Evolutionary conservation across 2,888 invertebrate species (phyloP), one percentile per base, ranked within the genome.

Genomic region (Microchrysa polita): DNA sequence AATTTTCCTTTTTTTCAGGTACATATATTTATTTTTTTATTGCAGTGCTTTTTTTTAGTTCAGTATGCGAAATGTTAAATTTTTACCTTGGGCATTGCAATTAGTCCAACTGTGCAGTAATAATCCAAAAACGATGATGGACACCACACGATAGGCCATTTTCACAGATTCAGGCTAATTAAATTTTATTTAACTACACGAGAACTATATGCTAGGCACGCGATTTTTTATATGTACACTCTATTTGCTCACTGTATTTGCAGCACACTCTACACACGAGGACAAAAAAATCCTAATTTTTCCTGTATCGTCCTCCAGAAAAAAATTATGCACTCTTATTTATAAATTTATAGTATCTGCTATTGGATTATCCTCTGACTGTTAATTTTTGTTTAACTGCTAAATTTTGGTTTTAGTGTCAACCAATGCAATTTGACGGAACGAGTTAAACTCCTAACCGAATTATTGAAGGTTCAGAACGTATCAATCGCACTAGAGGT

Each of bases 41-140:
- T 34, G 2, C 27, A 7, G 7, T 34, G 2, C 27, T 34, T 5
- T 34, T 34, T 34, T 34, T n/a, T n/a, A n/a, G n/a, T 42, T 42
- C 12, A 42, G 42, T 42, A 10, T 48, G 2, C 48, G 48, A 10
- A 48, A 7, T 5, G 27, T 34, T 34, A 7, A 59, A 63, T 48
- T 67, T n/a, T 69, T 69, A 69, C 69, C 69, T 69, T 57, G 40
- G 20, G 34, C 16, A 40, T 55, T 69, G 55, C 55, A 69, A 69
- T 69, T 57, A 14, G 23, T 67, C 67, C 67, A 67, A 53, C 69
- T 57, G 55, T 57, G 69, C 69, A 55, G 12, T 40, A 69, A 57
- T 69, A 69, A 69, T 69, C 69, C 69, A 40, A 55, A 69, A 69
- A 69, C 34, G 55, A 69, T 42, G 40, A 69, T 40, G 23, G 57